phyloP scores from a whole-genome alignment of 2,797 vertebrate species.

The Chaetophractus vellerosus region DNA sequence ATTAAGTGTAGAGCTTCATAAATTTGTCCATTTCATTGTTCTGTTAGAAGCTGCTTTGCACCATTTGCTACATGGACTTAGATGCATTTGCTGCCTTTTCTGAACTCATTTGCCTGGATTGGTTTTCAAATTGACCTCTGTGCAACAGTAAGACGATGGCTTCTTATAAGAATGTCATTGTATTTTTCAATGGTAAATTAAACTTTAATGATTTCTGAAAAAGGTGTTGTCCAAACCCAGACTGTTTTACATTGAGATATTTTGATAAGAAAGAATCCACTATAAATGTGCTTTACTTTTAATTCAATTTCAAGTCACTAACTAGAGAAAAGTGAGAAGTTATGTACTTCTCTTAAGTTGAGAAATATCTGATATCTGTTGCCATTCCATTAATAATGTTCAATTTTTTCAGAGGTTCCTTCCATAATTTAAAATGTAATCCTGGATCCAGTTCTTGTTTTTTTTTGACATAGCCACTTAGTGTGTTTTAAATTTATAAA shows the following conservation, averaged over 20 bases:
- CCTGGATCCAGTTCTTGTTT: constrained; percentile 21
- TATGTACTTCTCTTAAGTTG: neutral
- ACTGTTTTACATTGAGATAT: constrained; percentile 38
- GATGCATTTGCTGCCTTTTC: constrained; percentile 52
- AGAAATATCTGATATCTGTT: constrained; percentile 26
- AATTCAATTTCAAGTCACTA: neutral
- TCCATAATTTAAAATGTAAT: constrained; percentile 59
- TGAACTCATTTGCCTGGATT: constrained; percentile 57
- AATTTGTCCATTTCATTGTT: constrained; percentile 47
- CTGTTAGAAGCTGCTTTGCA: constrained; percentile 67
- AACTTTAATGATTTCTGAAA: neutral
- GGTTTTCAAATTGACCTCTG: constrained; percentile 58
- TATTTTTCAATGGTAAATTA: constrained; percentile 41
- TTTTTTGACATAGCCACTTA: neutral
- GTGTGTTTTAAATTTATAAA: constrained; percentile 49
- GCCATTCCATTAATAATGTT: neutral
- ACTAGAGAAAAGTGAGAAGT: constrained; percentile 13
- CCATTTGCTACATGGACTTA: constrained; percentile 72
- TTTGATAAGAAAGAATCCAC: neutral
- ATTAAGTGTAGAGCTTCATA: constrained; percentile 35
- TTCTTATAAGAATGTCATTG: constrained; percentile 40
- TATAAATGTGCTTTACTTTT: constrained; percentile 19
- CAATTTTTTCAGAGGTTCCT: neutral
- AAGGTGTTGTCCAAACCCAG: constrained; percentile 18
- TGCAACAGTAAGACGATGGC: constrained; percentile 61